Evolutionary conservation across 1,140 invertebrate genomes (phyloP).

Genomic region (Phenacoccus solenopsis): DNA sequence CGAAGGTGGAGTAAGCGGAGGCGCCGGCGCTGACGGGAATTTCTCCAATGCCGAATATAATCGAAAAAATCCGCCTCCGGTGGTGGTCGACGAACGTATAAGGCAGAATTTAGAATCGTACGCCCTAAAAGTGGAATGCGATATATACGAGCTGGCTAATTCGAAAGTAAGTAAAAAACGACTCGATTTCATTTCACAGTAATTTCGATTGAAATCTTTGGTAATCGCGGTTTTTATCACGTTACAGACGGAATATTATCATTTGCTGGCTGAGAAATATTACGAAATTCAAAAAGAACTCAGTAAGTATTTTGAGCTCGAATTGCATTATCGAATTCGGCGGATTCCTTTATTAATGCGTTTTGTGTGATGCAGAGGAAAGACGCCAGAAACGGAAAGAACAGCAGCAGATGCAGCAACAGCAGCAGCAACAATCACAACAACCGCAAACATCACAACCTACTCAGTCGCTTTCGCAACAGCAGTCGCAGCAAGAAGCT

Average conservation of each 20-base stretch:
- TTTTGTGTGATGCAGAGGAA: slow-evolving; percentile 43
- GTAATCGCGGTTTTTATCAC: neutral
- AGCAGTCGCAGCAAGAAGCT: slow-evolving; percentile 22
- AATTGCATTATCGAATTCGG: neutral
- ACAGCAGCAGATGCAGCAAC: too few relatives aligned
- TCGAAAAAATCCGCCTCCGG: slow-evolving; percentile 19
- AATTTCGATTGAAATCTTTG: neutral
- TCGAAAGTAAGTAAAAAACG: slow-evolving; percentile 45
- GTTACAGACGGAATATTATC: slow-evolving; percentile 86
- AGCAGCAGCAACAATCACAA: slow-evolving; percentile 39
- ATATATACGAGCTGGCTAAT: slow-evolving; percentile 98
- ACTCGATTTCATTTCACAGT: neutral
- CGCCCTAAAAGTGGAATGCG: slow-evolving; percentile 96
- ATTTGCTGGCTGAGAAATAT: slow-evolving; percentile 95
- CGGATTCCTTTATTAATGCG: neutral
- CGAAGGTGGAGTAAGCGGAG: neutral
- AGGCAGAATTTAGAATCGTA: slow-evolving; percentile 97
- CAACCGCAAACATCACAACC: slow-evolving; percentile 38
- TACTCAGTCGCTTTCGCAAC: slow-evolving; percentile 29
- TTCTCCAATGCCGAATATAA: neutral
- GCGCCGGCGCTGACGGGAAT: slow-evolving; percentile 54
- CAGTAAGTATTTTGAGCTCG: slow-evolving; percentile 46
- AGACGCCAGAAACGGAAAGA: slow-evolving; percentile 75
- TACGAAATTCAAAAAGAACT: slow-evolving; percentile 99
- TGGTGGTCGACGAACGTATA: slow-evolving; percentile 54